Percentiles rank a stretch among this genome's conserved stretches.
These are phyloP conservation scores for Atta cephalotes DNA, from an alignment of 1,140 invertebrate species.

Conservation along the genomic window DNA sequence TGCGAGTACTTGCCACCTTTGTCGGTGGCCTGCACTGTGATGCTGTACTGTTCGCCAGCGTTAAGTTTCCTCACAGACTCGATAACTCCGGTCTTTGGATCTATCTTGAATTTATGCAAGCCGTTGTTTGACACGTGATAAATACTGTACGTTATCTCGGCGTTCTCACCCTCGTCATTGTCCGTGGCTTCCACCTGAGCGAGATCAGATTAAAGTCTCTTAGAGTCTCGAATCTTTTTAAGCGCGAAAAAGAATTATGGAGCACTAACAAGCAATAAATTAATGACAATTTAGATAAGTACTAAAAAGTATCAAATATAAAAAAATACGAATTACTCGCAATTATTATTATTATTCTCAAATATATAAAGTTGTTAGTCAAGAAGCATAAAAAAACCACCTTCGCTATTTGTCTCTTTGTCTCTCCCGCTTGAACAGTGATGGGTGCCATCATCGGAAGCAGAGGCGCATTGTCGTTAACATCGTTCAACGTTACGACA, in stretches of 20 bases:
- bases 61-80: conserved; percentile 92
- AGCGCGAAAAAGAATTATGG: background rate
- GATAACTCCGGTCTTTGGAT: conserved; percentile 92
- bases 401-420: conserved; percentile 91
- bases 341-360: background rate
- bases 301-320: background rate
- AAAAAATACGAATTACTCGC: background rate
- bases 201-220: background rate
- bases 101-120: conserved; percentile 93
- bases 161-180: conserved; percentile 94
- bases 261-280: background rate
- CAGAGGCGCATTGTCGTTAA: conserved; percentile 94
- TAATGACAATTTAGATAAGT: background rate
- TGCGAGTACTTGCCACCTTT: conserved; percentile 91
- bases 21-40: conserved; percentile 93
- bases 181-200: conserved; percentile 92
- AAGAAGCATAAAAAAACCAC: conserved; percentile 79
- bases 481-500: conserved; percentile 92
- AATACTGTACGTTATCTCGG: conserved; percentile 93
- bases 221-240: background rate
- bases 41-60: conserved; percentile 95
- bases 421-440: conserved; percentile 93
- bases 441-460: conserved; percentile 92
- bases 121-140: conserved; percentile 97
- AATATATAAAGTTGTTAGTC: background rate